Evolutionary conservation across 1,140 invertebrate species (phyloP).

Genomic region (Berghia stephanieae): DNA sequence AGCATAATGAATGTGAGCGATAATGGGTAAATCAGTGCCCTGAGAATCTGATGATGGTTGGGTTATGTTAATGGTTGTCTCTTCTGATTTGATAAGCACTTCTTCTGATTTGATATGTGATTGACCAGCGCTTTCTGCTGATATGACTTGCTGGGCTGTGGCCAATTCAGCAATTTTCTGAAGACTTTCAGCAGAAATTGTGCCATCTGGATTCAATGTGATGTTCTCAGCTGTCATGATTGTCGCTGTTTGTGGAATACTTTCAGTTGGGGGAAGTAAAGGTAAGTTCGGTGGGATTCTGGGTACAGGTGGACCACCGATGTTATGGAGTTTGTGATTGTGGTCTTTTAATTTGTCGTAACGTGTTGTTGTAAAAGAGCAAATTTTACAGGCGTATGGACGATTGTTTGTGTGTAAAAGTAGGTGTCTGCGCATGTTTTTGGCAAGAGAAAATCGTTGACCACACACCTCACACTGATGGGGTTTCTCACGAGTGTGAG

Average conservation of each 20-base stretch:
- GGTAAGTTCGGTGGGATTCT: slow-evolving; percentile 30
- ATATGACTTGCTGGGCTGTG: slow-evolving; percentile 17
- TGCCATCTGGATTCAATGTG: slow-evolving; percentile 32
- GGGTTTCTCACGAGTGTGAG: slow-evolving; percentile 72
- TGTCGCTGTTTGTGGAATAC: neutral
- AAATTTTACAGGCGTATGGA: slow-evolving; percentile 62
- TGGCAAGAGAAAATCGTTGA: slow-evolving; percentile 58
- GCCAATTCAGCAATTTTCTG: slow-evolving; percentile 38
- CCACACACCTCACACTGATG: slow-evolving; percentile 76
- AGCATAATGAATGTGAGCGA: too few relatives aligned
- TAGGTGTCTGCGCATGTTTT: slow-evolving; percentile 61
- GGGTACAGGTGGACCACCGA: slow-evolving; percentile 45
- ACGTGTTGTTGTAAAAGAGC: slow-evolving; percentile 69
- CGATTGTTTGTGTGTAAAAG: slow-evolving; percentile 52
- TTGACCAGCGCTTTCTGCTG: too few relatives aligned
- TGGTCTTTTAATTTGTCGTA: slow-evolving; percentile 72
- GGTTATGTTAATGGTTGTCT: too few relatives aligned
- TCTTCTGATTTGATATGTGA: too few relatives aligned
- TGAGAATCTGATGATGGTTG: too few relatives aligned
- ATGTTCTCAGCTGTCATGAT: slow-evolving; percentile 17
- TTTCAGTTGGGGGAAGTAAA: neutral
- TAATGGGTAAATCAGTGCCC: too few relatives aligned
- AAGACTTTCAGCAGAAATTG: slow-evolving; percentile 33
- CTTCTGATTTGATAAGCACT: too few relatives aligned
- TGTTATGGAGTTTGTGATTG: slow-evolving; percentile 52